Evolutionary conservation across 2,797 vertebrate genomes (phyloP).

Genomic region (Chrysocyon brachyurus): DNA sequence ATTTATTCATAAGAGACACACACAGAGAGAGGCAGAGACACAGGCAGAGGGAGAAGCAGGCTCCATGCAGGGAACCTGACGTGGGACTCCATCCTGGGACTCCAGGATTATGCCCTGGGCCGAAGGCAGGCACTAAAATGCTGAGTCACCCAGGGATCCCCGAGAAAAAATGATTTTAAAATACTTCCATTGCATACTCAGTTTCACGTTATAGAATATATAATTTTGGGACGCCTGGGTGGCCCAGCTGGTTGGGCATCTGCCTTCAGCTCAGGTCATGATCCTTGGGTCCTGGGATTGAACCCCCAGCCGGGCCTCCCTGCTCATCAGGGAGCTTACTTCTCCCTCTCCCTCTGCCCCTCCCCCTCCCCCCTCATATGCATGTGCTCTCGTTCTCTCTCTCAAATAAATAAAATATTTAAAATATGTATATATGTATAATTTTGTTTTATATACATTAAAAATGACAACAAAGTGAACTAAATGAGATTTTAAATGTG

Average conservation of each 20-base stretch:
- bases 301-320: not conserved
- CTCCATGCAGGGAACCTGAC: too few species aligned
- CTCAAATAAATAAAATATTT: not conserved
- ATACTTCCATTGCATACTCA: not conserved
- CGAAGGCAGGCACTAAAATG: too few species aligned
- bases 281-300: not conserved
- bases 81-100: too few species aligned
- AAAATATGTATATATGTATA: not conserved
- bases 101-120: too few species aligned
- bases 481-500: not conserved
- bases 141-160: too few species aligned
- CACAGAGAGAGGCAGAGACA: too few species aligned
- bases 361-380: not conserved
- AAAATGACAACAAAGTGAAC: not conserved
- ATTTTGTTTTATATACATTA: conserved; percentile 35
- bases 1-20: too few species aligned
- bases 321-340: not conserved
- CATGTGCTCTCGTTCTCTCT: not conserved
- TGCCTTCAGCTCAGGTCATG: not conserved
- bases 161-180: not conserved
- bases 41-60: too few species aligned
- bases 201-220: not conserved
- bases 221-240: not conserved
- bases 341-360: not conserved
- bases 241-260: not conserved